Percentiles rank a stretch among this genome's conserved stretches.
phyloP scores from a whole-genome alignment of 2,113 vertebrate species.

The Dolichotis patagonum region DNA sequence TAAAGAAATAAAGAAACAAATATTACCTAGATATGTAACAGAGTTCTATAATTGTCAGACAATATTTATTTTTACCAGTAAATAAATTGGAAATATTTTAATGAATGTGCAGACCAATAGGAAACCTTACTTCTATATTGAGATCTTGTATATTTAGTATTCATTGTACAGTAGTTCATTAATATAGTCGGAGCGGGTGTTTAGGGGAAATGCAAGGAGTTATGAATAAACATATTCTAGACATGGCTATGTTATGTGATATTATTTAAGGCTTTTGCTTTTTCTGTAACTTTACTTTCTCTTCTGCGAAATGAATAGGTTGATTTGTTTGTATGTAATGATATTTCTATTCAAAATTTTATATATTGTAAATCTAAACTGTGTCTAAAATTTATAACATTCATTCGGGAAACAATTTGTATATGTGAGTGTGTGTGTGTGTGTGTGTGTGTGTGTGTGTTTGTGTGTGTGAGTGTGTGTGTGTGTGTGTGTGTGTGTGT shows the following conservation, averaged over 20 bases:
- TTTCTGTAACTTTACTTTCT: neutral
- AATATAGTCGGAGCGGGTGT: rapidly evolving
- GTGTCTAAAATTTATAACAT: neutral
- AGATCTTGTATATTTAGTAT: neutral
- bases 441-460: neutral
- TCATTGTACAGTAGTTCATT: neutral
- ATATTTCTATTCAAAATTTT: neutral
- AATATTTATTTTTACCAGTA: neutral
- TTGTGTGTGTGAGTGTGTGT: neutral
- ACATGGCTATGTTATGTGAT: neutral
- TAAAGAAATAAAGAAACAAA: neutral
- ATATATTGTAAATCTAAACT: neutral
- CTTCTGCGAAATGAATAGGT: neutral
- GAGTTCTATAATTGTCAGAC: neutral
- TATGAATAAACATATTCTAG: neutral
- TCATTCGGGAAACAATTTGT: neutral
- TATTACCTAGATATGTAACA: neutral
- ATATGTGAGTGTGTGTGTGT: too few species aligned
- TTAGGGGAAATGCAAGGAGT: rapidly evolving
- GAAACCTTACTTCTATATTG: neutral
- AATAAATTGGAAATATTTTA: neutral
- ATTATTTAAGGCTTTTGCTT: neutral
- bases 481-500: neutral
- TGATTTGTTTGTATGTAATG: neutral
- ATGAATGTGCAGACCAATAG: neutral